Conservation (phyloP, 2,797 vertebrate species). For the Sebastes diploproa region DNA sequence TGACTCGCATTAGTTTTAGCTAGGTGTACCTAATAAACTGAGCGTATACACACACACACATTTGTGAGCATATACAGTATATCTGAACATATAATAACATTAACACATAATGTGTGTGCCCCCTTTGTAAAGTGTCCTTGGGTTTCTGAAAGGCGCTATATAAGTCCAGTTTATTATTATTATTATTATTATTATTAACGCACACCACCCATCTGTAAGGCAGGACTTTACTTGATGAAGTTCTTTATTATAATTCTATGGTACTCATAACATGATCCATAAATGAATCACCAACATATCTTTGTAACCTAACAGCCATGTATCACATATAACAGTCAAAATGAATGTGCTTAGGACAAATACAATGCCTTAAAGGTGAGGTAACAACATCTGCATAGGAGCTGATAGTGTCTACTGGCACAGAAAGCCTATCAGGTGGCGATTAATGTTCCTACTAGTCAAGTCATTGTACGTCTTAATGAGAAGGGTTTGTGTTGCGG, state of each 20-base stretch:
- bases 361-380: background rate
- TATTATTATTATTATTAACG: background rate
- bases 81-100: background rate
- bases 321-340: background rate
- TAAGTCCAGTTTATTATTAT: too few species aligned
- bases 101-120: background rate
- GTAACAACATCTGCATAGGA: background rate
- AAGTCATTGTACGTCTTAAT: slow-evolving; percentile 1
- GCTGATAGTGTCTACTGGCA: background rate
- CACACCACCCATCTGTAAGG: background rate
- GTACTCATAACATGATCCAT: background rate
- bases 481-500: background rate
- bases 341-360: background rate
- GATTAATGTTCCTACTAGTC: background rate
- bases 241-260: background rate
- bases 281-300: background rate
- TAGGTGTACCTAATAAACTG: background rate
- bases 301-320: background rate
- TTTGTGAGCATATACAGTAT: background rate
- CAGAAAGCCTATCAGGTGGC: background rate
- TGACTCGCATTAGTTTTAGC: too few species aligned
- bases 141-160: too few species aligned
- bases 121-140: too few species aligned
- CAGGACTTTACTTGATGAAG: background rate
- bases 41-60: background rate